phyloP scores from a whole-genome alignment of 2,888 invertebrate genomes.

The Drosophila bunnanda region DNA sequence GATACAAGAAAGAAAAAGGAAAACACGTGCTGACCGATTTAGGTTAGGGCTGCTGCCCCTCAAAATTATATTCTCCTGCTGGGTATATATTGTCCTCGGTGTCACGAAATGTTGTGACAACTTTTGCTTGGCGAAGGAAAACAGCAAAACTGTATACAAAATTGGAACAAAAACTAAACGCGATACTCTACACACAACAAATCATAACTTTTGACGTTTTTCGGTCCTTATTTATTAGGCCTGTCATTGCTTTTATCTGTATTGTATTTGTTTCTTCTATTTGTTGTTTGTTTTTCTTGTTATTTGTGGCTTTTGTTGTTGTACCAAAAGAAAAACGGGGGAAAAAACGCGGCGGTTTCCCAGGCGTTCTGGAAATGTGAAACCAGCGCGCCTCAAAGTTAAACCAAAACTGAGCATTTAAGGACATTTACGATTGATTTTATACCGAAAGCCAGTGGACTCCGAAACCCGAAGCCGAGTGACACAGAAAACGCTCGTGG shows the following conservation, averaged over 20 bases:
- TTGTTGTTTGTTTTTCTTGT: conserved; percentile 40
- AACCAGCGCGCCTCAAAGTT: conserved; percentile 66
- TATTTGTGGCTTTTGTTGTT: conserved; percentile 31
- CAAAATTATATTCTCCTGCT: conserved; percentile 21
- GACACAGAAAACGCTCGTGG: conserved; percentile 70
- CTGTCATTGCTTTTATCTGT: conserved; percentile 32
- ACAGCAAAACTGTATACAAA: conserved; percentile 27
- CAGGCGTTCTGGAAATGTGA: conserved; percentile 45
- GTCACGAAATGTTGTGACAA: conserved; percentile 49
- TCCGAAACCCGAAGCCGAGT: conserved; percentile 46
- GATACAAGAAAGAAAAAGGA: not conserved
- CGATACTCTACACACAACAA: conserved; percentile 32
- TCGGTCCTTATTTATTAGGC: conserved; percentile 32
- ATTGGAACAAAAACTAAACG: conserved; percentile 31
- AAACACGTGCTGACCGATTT: conserved; percentile 50
- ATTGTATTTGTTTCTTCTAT: conserved; percentile 31
- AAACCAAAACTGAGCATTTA: conserved; percentile 80
- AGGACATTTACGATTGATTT: conserved; percentile 81
- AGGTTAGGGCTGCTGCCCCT: conserved; percentile 52
- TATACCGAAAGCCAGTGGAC: conserved; percentile 69
- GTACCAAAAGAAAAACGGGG: conserved; percentile 50
- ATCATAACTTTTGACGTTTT: conserved; percentile 29
- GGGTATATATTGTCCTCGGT: conserved; percentile 28
- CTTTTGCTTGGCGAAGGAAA: conserved; percentile 24
- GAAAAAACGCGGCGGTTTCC: conserved; percentile 43